Evolutionary conservation across 2,113 vertebrate species (phyloP).

Genomic region (Carlito syrichta): DNA sequence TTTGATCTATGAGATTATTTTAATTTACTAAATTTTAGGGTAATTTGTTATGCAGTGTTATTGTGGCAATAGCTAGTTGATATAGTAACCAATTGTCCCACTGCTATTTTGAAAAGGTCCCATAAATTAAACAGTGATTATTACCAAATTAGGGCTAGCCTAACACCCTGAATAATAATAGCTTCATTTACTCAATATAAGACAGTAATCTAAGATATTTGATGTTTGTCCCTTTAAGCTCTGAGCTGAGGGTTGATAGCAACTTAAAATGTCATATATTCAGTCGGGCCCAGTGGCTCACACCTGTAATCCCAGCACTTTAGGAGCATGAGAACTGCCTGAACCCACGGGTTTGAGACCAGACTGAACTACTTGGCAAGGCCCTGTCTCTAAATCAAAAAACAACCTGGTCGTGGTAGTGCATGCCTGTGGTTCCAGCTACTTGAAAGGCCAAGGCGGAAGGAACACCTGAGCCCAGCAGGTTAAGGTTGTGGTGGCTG

Average conservation of each 20-base stretch:
- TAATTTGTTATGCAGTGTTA: not conserved
- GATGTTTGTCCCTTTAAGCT: not conserved
- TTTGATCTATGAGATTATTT: not conserved
- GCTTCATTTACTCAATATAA: conserved; percentile 9
- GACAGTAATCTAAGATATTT: not conserved
- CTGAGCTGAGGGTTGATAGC: not conserved
- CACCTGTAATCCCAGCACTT: too few relatives aligned
- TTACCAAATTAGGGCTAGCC: not conserved
- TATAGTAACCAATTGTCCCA: not conserved
- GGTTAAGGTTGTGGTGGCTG: too few relatives aligned
- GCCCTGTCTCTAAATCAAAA: too few relatives aligned
- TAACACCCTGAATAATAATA: not conserved
- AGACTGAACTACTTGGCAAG: too few relatives aligned
- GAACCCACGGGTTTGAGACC: too few relatives aligned
- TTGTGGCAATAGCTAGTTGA: not conserved
- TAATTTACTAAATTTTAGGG: not conserved
- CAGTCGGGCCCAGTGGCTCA: too few relatives aligned
- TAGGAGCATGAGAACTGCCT: too few relatives aligned
- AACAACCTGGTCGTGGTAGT: too few relatives aligned
- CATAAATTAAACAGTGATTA: not conserved
- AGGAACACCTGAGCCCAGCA: too few relatives aligned
- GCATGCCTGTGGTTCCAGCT: too few relatives aligned
- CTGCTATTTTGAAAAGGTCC: not conserved
- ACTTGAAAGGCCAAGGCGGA: too few relatives aligned
- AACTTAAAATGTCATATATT: not conserved